Evolutionary conservation across 2,113 vertebrate genomes (phyloP).

Genomic region (Podiceps cristatus): DNA sequence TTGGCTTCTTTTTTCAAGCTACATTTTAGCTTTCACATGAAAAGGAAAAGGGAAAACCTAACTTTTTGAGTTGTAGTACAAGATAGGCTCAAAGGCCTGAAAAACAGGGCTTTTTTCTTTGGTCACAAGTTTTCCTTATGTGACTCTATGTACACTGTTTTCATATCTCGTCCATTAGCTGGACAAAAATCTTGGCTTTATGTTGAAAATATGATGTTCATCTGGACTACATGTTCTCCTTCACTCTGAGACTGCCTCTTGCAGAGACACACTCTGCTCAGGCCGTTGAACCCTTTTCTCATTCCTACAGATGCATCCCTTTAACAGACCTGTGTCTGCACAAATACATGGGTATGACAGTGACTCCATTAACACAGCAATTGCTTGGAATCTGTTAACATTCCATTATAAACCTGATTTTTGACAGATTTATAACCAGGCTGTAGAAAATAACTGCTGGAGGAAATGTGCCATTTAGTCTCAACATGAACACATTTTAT

Average conservation of each 20-base stretch:
- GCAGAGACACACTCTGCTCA: background rate
- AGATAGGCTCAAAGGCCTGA: background rate
- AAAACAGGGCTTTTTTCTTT: background rate
- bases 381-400: constrained; percentile 11
- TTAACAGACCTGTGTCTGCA: background rate
- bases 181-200: background rate
- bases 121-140: background rate
- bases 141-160: background rate
- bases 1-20: background rate
- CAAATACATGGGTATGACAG: background rate
- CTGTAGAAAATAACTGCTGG: constrained; percentile 47
- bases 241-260: background rate
- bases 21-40: background rate
- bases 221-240: background rate
- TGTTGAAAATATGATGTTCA: background rate
- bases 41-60: background rate
- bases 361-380: constrained; percentile 14
- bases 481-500: constrained; percentile 29
- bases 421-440: constrained; percentile 54
- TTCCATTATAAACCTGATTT: constrained; percentile 49
- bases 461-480: constrained; percentile 36
- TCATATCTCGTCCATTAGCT: background rate
- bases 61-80: background rate
- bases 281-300: background rate
- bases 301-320: background rate